Evolutionary conservation across 2,888 invertebrate species (phyloP), one percentile per base, ranked within the genome.

Genomic region (Gasteruption jaculator): DNA sequence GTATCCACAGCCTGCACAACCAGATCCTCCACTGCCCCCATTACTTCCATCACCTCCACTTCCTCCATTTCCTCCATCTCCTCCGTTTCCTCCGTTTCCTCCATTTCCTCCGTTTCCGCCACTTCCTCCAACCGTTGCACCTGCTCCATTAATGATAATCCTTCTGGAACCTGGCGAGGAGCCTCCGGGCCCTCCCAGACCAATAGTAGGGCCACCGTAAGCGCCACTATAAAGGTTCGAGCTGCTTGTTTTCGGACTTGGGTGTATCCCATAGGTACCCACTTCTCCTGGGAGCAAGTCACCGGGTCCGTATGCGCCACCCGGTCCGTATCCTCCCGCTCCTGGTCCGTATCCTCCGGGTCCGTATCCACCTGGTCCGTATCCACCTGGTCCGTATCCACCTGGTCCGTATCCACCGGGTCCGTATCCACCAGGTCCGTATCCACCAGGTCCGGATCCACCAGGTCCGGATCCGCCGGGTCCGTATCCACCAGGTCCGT

Each of bases 401-500:
- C 24, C 24, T 24, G 24, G 24, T n/a, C 24, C 24, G n/a, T 24
- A 24, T 24, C 24, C 24, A 24, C 24, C 24, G 6, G 38, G 12
- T 21, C 11, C 38, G 5, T 38, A 29, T 7, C 8, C 7, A 29
- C 30, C 30, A 7, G 30, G 7, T 8, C 30, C 30, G 11, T 11
- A 29, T 11, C 30, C 30, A 29, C 12, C 5, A 11, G 26, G 18
- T 19, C 7, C 22, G 10, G 21, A 11, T 2, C 5, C 21, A 38
- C 21, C 30, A 10, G 30, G 11, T 11, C 30, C 30, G 12, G 24
- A 24, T 24, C 7, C 7, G 10, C 24, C 24, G 10, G 24, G 24
- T n/a, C 30, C 30, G 11, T n/a, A 29, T 37, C 37, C 37, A n/a
- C 30, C 40, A 2, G 15, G 21, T 10, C 34, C 15, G 3, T 11